Base-by-base conservation (phyloP, 1,140 invertebrate species). In the Daktulosphaira vitifoliae region DNA sequence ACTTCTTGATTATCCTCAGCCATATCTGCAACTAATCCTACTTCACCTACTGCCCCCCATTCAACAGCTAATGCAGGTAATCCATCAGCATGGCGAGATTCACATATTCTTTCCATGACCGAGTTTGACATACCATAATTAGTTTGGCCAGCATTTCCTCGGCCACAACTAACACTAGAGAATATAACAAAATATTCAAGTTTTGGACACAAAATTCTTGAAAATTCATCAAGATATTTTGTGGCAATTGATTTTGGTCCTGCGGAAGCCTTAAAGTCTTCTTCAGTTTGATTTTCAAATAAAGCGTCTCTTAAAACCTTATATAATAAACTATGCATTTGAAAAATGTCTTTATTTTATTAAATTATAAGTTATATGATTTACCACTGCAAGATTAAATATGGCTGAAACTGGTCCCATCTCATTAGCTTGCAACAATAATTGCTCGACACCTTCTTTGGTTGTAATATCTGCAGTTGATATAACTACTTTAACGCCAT, bases 91-190 rank as follows among this genome's bases (percentile, higher is more conserved):
- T 76, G 73, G 26, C 84, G 76, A 68, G 74, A 69, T 70, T 86
- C 84, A 69, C 85, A 84, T 53, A 87, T 81, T 65, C 82, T 78
- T 74, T 87, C 85, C 84, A 87, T 86, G 11, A 84, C 76, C 0
- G 84, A 85, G 74, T 87, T 87, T 7, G 83, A 80, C 76, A 84
- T 81, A 38, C 84, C 92, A 73, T 96, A 95, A 75, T 93, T 95
- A 0, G 86, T 83, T 75, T 94, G 91, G 3, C 91, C 91, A 44
- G 84, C 82, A 75, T 95, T 94, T 66, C 92, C 92, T 50, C 89
- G 80, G 6, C 90, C 91, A 74, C 89, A 92, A 29, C 85, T 87
- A 3, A 94, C 87, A 49, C 88, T 92, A 1, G 91, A 94, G 75
- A 94, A 95, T 20, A 90, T 82, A 4, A 86, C 82, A 69, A 87